phyloP scores from a whole-genome alignment of 2,888 invertebrate species.

The Sesamia inferens region DNA sequence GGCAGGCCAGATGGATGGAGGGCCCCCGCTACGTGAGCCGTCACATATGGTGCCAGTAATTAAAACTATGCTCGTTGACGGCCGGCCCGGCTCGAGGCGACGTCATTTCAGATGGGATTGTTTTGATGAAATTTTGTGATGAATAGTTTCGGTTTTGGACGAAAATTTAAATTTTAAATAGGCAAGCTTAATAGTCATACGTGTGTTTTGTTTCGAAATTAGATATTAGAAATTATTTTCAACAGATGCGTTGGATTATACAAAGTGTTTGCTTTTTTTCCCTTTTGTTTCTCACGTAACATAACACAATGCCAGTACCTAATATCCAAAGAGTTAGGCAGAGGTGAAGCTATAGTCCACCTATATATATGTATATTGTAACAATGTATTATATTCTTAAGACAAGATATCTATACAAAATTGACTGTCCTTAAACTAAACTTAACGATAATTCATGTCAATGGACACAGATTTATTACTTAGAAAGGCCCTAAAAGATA shows the following conservation, averaged over 20 bases:
- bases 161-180: background rate
- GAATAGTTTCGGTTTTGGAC: slow-evolving; percentile 13
- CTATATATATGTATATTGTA: too few relatives aligned
- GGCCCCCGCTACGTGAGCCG: slow-evolving; percentile 82
- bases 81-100: slow-evolving; percentile 20
- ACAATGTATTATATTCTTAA: background rate
- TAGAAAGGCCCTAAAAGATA: slow-evolving; percentile 36
- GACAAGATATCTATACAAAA: too few relatives aligned
- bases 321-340: background rate
- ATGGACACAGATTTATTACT: slow-evolving; percentile 20
- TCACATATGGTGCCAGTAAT: slow-evolving; percentile 87
- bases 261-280: too few relatives aligned
- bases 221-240: background rate
- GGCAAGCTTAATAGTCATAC: background rate
- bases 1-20: slow-evolving; percentile 70
- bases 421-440: background rate
- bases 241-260: background rate
- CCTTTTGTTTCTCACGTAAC: background rate
- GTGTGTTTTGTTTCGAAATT: too few relatives aligned
- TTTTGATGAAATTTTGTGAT: slow-evolving; percentile 48
- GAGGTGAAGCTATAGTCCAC: too few relatives aligned
- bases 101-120: slow-evolving; percentile 23
- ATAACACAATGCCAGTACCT: background rate
- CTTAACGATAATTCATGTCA: slow-evolving; percentile 4
- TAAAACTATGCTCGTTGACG: slow-evolving; percentile 72